Evolutionary conservation across 2,888 invertebrate species (phyloP).

Genomic region (Loripinus fragilis): DNA sequence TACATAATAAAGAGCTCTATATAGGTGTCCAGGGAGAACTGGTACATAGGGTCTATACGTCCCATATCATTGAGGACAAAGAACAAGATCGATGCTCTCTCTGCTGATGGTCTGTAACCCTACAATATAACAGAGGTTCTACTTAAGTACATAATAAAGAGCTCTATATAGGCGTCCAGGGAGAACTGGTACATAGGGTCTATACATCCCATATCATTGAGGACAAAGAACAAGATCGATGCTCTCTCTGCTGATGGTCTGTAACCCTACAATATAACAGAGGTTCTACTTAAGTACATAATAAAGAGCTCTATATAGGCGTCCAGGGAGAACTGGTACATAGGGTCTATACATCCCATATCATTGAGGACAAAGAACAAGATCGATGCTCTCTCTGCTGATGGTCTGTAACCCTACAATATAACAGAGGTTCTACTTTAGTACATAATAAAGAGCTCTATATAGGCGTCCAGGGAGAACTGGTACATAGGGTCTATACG

Average conservation of each 20-base stretch:
- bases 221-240: conserved; percentile 93
- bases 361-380: conserved; percentile 95
- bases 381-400: conserved; percentile 92
- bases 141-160: conserved; percentile 92
- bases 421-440: no score
- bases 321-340: conserved; percentile 96
- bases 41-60: conserved; percentile 96
- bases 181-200: conserved; percentile 98
- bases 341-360: conserved; percentile 94
- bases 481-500: conserved; percentile 97
- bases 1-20: conserved; percentile 91
- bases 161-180: conserved; percentile 91
- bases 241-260: conserved; percentile 92
- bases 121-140: no score
- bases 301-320: conserved; percentile 92
- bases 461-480: conserved; percentile 94
- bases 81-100: conserved; percentile 93
- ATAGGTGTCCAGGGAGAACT: conserved; percentile 94
- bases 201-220: conserved; percentile 93
- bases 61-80: conserved; percentile 95
- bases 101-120: conserved; percentile 91
- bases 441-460: conserved; percentile 91
- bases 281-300: no score
- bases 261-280: no score
- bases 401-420: no score